Evolutionary conservation across 2,797 vertebrate species (phyloP).

Genomic region (Anguilla megastoma): DNA sequence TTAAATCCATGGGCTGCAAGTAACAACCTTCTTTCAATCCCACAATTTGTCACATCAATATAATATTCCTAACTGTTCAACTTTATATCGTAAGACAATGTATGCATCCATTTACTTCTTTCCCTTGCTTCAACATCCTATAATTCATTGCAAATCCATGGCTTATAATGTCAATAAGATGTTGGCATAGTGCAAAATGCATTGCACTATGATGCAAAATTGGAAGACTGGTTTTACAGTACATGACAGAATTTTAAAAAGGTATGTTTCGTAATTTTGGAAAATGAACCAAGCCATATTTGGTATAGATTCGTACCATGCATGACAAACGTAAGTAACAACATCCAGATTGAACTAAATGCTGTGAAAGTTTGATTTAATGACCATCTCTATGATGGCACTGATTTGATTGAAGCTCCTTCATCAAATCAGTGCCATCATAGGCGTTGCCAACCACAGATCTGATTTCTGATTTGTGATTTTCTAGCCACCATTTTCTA

Average conservation of each 20-base stretch:
- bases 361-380: neutral
- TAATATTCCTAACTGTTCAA: neutral
- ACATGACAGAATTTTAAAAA: neutral
- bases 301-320: neutral
- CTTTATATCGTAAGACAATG: neutral
- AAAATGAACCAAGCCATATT: neutral
- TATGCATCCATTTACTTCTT: neutral
- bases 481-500: neutral
- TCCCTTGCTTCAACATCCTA: neutral
- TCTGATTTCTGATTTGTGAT: too few species aligned
- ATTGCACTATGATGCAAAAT: neutral
- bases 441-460: too few species aligned
- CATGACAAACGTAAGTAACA: neutral
- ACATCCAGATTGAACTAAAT: constrained; percentile 2
- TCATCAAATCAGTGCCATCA: too few species aligned
- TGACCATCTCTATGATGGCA: neutral
- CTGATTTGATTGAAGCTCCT: neutral
- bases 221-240: neutral
- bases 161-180: neutral
- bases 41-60: neutral
- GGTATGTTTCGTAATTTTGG: neutral
- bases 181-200: neutral
- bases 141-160: neutral
- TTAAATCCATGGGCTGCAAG: neutral
- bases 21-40: neutral